Evolutionary conservation across 2,797 vertebrate species (phyloP).

Genomic region (Margarornis squamiger): DNA sequence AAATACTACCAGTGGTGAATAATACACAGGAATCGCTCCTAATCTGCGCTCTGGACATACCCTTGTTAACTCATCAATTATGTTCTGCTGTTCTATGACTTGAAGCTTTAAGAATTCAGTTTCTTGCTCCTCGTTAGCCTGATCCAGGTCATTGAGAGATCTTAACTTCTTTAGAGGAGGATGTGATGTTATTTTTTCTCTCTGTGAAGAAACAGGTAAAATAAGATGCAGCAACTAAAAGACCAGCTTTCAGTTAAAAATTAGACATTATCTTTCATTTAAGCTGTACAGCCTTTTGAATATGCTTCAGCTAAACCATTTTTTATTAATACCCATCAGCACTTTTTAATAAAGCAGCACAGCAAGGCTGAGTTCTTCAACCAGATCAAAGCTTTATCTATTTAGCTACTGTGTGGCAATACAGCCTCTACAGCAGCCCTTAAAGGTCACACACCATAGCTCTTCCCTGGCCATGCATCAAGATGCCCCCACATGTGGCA

Average conservation of each 20-base stretch:
- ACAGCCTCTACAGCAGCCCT: not conserved
- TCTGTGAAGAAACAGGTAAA: slow-evolving; percentile 76
- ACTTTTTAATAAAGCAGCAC: not conserved
- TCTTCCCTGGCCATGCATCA: not conserved
- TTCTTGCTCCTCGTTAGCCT: slow-evolving; percentile 97
- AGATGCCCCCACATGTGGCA: not conserved
- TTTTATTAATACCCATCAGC: not conserved
- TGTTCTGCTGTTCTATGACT: slow-evolving; percentile 96
- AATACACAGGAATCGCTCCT: not conserved
- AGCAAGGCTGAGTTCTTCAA: not conserved
- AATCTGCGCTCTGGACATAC: slow-evolving; percentile 74
- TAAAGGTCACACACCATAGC: not conserved
- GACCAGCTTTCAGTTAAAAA: not conserved
- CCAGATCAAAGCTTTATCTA: not conserved
- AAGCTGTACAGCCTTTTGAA: not conserved
- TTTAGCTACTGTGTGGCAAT: not conserved
- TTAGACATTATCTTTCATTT: not conserved
- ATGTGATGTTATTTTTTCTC: slow-evolving; percentile 93
- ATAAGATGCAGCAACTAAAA: not conserved
- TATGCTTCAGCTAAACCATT: not conserved
- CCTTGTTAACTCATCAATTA: slow-evolving; percentile 97
- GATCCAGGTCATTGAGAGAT: slow-evolving; percentile 96
- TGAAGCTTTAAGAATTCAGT: slow-evolving; percentile 97
- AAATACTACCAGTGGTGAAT: not conserved
- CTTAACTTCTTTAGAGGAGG: slow-evolving; percentile 94